These are phyloP conservation scores for Microcebus ravelobensis DNA, from an alignment of 2,113 vertebrate genomes.

Conservation along the genomic window DNA sequence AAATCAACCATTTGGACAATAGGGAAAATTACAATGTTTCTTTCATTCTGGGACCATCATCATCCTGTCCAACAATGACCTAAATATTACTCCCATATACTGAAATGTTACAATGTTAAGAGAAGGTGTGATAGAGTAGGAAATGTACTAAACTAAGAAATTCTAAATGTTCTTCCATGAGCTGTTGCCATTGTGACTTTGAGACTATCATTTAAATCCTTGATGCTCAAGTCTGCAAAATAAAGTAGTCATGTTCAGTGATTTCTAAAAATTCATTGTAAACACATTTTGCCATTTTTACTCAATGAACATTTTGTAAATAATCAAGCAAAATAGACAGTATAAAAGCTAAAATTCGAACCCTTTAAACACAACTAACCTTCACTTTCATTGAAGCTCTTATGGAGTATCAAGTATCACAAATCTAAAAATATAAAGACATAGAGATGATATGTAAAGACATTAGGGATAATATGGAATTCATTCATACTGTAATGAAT, in stretches of 20 bases:
- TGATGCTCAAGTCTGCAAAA: neutral
- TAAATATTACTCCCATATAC: neutral
- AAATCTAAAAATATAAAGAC: neutral
- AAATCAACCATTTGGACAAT: neutral
- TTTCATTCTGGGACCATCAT: neutral
- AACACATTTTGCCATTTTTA: neutral
- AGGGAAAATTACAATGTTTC: neutral
- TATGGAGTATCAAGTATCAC: neutral
- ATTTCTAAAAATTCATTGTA: neutral
- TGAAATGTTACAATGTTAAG: neutral
- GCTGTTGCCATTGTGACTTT: neutral
- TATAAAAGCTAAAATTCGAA: constrained; percentile 28
- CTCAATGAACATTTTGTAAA: neutral
- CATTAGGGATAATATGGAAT: neutral
- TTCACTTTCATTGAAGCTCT: neutral
- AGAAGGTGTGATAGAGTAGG: neutral
- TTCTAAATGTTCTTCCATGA: neutral
- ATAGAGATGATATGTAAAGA: neutral
- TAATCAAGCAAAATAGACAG: neutral
- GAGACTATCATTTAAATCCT: neutral
- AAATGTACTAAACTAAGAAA: neutral
- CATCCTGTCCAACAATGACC: neutral
- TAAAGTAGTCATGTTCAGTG: neutral
- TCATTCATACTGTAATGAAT: neutral
- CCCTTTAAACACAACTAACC: neutral